Evolutionary conservation across 1,140 invertebrate genomes (phyloP), one percentile per base, ranked within the genome.

Genomic region (Dolichoris vasculosae): DNA sequence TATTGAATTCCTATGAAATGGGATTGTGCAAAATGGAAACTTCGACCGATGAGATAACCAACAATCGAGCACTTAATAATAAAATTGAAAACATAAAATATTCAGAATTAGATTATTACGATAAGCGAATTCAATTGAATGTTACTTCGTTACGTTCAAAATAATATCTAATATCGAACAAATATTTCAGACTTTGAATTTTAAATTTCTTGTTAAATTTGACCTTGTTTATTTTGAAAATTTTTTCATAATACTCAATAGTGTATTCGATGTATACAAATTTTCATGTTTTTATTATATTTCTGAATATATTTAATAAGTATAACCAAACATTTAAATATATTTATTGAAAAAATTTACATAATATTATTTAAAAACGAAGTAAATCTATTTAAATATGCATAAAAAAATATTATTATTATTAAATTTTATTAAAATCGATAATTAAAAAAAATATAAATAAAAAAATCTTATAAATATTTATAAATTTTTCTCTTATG

Each of bases 1-100:
- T 73, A 73, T 73, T 43, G 69, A 73, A 73, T 73, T 43, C 38
- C 69, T 23, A 73, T 43, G 40, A 73, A 73, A 73, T 73, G 69
- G 69, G 69, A 73, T 73, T 73, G 38, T 6, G 11, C 20, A 43
- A 40, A 43, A 43, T n/a, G 69, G 30, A 51, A 76, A 48, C 26
- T 32, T 76, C 73, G 43, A 23, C 73, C 26, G n/a, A 30, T 48
- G 40, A 30, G 40, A 51, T 76, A 76, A 76, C 46, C 30, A 9
- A n/a, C 23, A 38, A 40, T 43, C 69, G 69, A 9, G 69, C 35
- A n/a, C 38, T 38, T 43, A 43, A 73, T 73, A 43, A 73, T 73
- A 73, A 73, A 73, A 73, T 73, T 43, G 69, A 73, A 43, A 73
- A 26, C 8, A 23, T 71, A 38, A 40, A 71, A 40, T 43, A 43